Percentiles rank a stretch among this genome's conserved stretches.
Evolutionary conservation across 2,888 invertebrate species (phyloP).

Genomic region (Daptonema setosum): DNA sequence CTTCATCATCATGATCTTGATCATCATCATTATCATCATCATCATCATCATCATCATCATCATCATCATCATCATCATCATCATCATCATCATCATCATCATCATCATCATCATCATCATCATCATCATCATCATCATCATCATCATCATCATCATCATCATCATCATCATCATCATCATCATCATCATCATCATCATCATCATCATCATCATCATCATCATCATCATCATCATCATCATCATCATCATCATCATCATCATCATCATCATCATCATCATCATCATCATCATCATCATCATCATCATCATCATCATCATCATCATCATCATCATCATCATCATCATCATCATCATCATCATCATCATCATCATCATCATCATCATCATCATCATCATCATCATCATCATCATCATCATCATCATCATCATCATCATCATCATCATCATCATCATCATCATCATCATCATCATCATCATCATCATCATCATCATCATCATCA

Average conservation of each 20-base stretch:
- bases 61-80: conserved; percentile 4
- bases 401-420: not conserved
- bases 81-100: conserved; percentile 1
- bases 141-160: not conserved
- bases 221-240: not conserved
- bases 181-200: not conserved
- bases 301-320: conserved; percentile 1
- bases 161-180: not conserved
- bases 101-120: conserved; percentile 3
- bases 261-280: not conserved
- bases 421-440: conserved; percentile 2
- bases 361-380: conserved; percentile 1
- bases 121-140: not conserved
- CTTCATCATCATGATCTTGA: conserved; percentile 7
- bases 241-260: not conserved
- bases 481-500: conserved; percentile 1
- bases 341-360: conserved; percentile 2
- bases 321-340: conserved; percentile 3
- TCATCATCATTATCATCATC: conserved; percentile 10
- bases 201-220: not conserved
- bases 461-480: conserved; percentile 3
- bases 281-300: not conserved
- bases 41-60: conserved; percentile 10
- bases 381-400: not conserved
- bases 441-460: conserved; percentile 1